A percentile compares a stretch with the other conserved stretches of the same genome.
These are phyloP conservation scores for Cetoscarus ocellatus DNA, from an alignment of 2,797 vertebrate species.

Conservation along the genomic window DNA sequence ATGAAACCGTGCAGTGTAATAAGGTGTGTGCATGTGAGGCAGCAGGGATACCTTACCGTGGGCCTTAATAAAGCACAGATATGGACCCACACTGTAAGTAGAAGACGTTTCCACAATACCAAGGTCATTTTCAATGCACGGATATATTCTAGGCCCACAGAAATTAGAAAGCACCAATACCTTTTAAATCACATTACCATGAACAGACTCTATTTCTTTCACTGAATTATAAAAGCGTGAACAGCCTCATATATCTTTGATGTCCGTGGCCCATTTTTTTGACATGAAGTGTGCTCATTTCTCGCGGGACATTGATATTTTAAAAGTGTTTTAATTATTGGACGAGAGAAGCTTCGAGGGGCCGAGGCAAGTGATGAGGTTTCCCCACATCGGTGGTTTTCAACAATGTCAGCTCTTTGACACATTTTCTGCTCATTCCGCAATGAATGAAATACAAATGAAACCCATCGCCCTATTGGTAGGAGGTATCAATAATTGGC, in stretches of 20 bases:
- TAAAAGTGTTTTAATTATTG: slow-evolving; percentile 82
- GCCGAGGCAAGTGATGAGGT: slow-evolving; percentile 70
- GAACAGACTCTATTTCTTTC: slow-evolving; percentile 73
- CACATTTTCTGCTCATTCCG: slow-evolving; percentile 75
- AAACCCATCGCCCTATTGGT: slow-evolving; percentile 76
- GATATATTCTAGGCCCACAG: slow-evolving; percentile 63
- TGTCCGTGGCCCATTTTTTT: slow-evolving; percentile 66
- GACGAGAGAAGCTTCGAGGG: slow-evolving; percentile 45
- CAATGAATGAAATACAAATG: slow-evolving; percentile 78
- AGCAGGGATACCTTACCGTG: slow-evolving; percentile 31
- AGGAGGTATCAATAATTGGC: slow-evolving; percentile 79
- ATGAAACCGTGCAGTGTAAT: slow-evolving; percentile 61
- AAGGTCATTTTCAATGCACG: slow-evolving; percentile 70
- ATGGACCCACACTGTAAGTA: slow-evolving; percentile 23
- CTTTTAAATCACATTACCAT: slow-evolving; percentile 79
- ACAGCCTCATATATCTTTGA: slow-evolving; percentile 77
- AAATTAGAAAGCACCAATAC: slow-evolving; percentile 78
- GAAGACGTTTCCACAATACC: slow-evolving; percentile 11
- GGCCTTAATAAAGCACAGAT: slow-evolving; percentile 33
- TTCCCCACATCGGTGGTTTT: slow-evolving; percentile 79
- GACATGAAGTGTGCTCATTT: slow-evolving; percentile 64
- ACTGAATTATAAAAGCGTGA: slow-evolving; percentile 72
- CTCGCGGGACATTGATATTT: slow-evolving; percentile 83
- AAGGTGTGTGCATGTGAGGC: slow-evolving; percentile 15
- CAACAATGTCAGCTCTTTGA: slow-evolving; percentile 80